Base-by-base conservation (phyloP, 2,797 vertebrate species). In the Cyclopterus lumpus region DNA sequence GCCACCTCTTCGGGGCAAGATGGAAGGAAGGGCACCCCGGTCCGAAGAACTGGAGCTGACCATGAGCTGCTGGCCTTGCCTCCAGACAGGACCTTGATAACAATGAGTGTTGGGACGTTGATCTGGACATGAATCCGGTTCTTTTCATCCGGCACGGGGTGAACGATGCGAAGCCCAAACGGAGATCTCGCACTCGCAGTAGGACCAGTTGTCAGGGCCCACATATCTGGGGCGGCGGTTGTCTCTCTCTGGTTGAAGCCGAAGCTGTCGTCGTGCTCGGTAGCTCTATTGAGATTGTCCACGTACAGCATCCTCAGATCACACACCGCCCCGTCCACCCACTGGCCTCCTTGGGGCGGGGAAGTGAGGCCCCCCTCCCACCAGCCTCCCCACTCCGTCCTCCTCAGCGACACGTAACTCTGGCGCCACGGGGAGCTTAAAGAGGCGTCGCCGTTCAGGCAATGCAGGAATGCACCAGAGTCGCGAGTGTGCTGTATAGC, bases 311-410 rank as follows among this genome's bases (percentile, higher is more conserved):
- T 73, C 42, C 84, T 92, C 51, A 96, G 84, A 70, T 96, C 89
- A 71, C 96, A 96, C 58, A 95, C 81, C 36, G 93, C 85, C n/a
- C 84, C 86, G 8, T 96, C 96, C 34, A 94, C 84, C 96, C 95
- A 96, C 49, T 68, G 86, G 24, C 84, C 87, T 48, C 70, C 79
- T 2, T 60, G 40, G 2, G 87, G 81, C 4, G 89, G 48, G 0
- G 67, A 85, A 20, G 89, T 79, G 20, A 92, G 58, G 12, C 92
- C 89, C 32, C 92, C 92, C 58, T 94, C 93, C 62, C 90, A 80
- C 95, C 96, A 96, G 68, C 93, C 92, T 0, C 92, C 92, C 93
- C 93, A 92, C 59, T 91, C 90, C 0, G 79, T 44, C 32, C 91
- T 88, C 36, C 60, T 63, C 0, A 95, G 70, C 20, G 93, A 93